Conservation (phyloP, 2,797 vertebrate species). For the Garrulus glandarius region DNA sequence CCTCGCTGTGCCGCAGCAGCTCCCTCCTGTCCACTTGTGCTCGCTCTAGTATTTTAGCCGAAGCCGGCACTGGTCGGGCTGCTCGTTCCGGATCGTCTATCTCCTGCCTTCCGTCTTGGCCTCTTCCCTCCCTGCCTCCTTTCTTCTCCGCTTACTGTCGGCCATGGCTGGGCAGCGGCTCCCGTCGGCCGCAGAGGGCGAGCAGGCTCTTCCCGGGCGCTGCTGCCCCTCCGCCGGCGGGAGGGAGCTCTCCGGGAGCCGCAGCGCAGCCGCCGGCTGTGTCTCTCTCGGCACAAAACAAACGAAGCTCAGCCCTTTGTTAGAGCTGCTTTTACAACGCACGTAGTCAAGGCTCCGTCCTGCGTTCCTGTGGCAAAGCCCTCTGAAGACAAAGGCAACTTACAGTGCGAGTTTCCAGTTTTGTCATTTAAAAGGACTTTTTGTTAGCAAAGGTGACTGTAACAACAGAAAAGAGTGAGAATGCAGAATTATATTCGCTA, state of each 20-base stretch:
- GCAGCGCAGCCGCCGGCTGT: not conserved
- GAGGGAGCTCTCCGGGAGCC: not conserved
- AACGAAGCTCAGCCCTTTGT: not conserved
- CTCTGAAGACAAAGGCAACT: not conserved
- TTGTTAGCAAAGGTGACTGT: not conserved
- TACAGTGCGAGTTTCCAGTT: not conserved
- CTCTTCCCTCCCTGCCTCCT: not conserved
- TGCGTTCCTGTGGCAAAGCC: not conserved
- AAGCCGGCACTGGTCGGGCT: not conserved
- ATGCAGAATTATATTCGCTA: not conserved
- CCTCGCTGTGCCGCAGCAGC: not conserved
- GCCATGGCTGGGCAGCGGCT: not conserved
- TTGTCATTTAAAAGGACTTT: not conserved
- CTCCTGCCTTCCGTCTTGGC: not conserved
- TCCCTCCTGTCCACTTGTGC: not conserved
- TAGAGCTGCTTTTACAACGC: not conserved
- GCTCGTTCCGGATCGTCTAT: no score
- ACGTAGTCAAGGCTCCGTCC: not conserved
- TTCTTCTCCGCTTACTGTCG: rapidly evolving
- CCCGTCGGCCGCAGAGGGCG: not conserved
- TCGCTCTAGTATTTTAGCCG: not conserved
- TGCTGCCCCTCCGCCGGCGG: not conserved
- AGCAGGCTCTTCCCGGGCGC: not conserved
- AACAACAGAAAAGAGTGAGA: not conserved
- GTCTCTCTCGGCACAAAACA: not conserved